Evolutionary conservation across 2,113 vertebrate genomes (phyloP).

Genomic region (Lonchura striata): DNA sequence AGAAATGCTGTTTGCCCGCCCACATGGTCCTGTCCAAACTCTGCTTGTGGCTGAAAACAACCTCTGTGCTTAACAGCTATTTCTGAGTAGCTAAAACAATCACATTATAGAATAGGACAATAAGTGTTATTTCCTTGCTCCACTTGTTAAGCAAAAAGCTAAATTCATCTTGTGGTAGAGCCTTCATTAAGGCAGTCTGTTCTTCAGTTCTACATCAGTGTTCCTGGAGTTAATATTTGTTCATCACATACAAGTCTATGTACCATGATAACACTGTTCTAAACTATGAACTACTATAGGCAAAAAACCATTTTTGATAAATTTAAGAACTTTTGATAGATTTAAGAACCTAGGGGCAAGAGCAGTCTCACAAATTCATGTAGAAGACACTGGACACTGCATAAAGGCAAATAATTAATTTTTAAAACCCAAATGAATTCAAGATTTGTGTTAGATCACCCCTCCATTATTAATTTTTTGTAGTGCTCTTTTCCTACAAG

Average conservation of each 20-base stretch:
- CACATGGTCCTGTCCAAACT: neutral
- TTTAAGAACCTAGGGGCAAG: neutral
- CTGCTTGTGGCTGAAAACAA: neutral
- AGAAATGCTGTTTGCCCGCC: neutral
- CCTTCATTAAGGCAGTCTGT: neutral
- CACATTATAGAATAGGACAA: neutral
- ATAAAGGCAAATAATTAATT: neutral
- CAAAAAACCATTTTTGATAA: neutral
- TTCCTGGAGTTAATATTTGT: neutral
- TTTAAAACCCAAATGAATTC: neutral
- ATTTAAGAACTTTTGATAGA: neutral
- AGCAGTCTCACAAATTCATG: neutral
- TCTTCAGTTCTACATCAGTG: neutral
- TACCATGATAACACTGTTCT: fast-evolving
- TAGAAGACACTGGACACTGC: neutral
- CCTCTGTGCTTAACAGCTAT: neutral
- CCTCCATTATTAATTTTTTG: neutral
- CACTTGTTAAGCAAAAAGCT: neutral
- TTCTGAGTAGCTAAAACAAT: neutral
- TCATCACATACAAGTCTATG: neutral
- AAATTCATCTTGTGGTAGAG: neutral
- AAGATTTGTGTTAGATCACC: neutral
- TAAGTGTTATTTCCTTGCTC: neutral
- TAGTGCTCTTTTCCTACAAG: neutral
- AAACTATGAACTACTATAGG: neutral